Evolutionary conservation across 2,888 invertebrate species (phyloP), one percentile per base, ranked within the genome.

Genomic region (Eupithecia centaureata): DNA sequence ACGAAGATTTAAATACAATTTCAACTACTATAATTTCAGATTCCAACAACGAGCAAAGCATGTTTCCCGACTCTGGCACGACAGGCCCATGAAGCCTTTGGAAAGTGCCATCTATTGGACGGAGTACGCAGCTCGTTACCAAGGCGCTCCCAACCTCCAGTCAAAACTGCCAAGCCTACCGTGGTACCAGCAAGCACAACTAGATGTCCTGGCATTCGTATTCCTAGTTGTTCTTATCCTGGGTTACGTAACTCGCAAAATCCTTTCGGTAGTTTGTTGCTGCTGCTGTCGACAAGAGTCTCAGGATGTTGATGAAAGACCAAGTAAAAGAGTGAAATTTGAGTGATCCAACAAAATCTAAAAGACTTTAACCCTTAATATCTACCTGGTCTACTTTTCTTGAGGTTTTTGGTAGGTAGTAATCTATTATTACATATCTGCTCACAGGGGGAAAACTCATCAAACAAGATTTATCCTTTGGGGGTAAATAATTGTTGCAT

Each of bases 31-130:
- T 42, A 8, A 47, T 68, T 64, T 52, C 88, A 91, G 93, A 51
- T 81, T 81, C 77, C 90, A 90, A 77, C 82, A 88, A 13, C 86
- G 87, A 22, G 94, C 94, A 0, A 84, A 84, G 65, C 76, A 86
- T 30, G 82, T 94, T 0, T 94, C 95, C 0, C 84, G 88, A 67
- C 77, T 93, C 27, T 95, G 94, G 88, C 94, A 94, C 67, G 92
- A 94, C 72, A 92, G 95, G 0, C 88, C 94, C 38, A 88, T 90
- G 76, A 87, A 93, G 5, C 93, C 95, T 0, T 72, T 94, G 59
- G 92, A 94, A 67, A 92, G 88, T 30, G 94, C 95, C 66, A 86
- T 94, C 78, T 95, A 95, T 84, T 94, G 94, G 92, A 92, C 93
- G 15, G 95, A 95, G 74, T 94, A 94, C 77, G 92, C 94, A 71